Evolutionary conservation across 30 jellyfish, hydroid and myxozoan species (phyloP), one percentile per base, ranked within the genome.

Genomic region (Aurelia sp.): DNA sequence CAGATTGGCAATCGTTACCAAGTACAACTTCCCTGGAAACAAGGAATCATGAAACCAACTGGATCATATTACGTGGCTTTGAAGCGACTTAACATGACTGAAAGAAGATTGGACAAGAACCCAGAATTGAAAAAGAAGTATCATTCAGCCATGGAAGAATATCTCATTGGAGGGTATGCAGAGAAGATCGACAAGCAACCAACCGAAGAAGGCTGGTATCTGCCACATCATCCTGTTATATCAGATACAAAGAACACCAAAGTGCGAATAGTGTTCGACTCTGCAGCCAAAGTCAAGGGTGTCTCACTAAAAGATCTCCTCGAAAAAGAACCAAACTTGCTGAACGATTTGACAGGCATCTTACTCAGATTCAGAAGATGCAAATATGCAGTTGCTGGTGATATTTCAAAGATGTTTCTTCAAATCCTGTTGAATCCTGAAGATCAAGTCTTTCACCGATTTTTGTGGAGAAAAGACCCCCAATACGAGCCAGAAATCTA

Each of bases 401-500:
- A 38, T 6, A 38, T 38, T 3, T 38, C 48, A 6, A 38, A 38
- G 48, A 38, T 6, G 8, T 38, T 38, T 38, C 48, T 38, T 38
- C 48, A 38, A 38, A 38, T 38, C 3, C 48, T 38, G 48, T 3
- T 38, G 48, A 38, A 38, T 38, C 48, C 48, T 38, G 48, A 38
- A 1, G 7, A 38, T 38, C 91, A 81, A 81, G 51, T 60, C 57
- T 38, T 64, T 40, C 91, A 81, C 47, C 78, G 74, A 57, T 81
- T 81, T 47, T 44, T 81, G 63, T 81, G 91, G 91, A 81, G 91
- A 66, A 50, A 81, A 53, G 85, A 81, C 58, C 58, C 33, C 33
- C 33, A 27, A 27, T 2, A 27, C 2, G 2, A 38, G 83, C 84
- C 85, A 67, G 83, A 64, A 57, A 52, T 81, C 83, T 81, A 81